Conservation (phyloP, 2,888 invertebrate genomes). For the Parnassius orleans region DNA sequence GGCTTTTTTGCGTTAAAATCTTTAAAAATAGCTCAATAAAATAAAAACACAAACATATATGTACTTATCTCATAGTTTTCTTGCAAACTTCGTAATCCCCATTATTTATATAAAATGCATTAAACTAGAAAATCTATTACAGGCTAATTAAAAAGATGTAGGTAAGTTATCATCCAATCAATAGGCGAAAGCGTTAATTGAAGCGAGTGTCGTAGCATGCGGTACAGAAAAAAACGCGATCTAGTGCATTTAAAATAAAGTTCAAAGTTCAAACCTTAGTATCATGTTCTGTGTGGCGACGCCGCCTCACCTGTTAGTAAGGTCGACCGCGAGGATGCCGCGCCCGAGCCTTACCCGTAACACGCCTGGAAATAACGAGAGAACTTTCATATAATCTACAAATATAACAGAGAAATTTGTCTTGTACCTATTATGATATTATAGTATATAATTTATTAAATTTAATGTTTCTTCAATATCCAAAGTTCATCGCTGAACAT, state of each 20-base stretch:
- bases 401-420: no score
- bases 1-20: no score
- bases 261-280: conserved; percentile 76
- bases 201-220: conserved; percentile 12
- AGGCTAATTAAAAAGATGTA: conserved; percentile 17
- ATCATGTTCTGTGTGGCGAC: conserved; percentile 78
- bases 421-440: no score
- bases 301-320: conserved; percentile 80
- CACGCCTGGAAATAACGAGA: conserved; percentile 59
- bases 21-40: no score
- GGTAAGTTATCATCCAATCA: conserved; percentile 17
- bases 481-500: no score
- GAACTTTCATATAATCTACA: no score
- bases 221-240: conserved; percentile 21
- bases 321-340: conserved; percentile 73
- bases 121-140: conserved; percentile 21
- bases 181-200: conserved; percentile 25
- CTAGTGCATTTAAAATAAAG: conserved; percentile 50
- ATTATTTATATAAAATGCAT: background rate
- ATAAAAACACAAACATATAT: no score
- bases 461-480: no score
- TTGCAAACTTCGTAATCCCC: no score
- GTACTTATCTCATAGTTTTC: no score
- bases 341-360: conserved; percentile 71
- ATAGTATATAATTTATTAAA: no score